These are phyloP conservation scores for Solea senegalensis DNA, from an alignment of 2,113 vertebrate genomes.

Conservation along the genomic window DNA sequence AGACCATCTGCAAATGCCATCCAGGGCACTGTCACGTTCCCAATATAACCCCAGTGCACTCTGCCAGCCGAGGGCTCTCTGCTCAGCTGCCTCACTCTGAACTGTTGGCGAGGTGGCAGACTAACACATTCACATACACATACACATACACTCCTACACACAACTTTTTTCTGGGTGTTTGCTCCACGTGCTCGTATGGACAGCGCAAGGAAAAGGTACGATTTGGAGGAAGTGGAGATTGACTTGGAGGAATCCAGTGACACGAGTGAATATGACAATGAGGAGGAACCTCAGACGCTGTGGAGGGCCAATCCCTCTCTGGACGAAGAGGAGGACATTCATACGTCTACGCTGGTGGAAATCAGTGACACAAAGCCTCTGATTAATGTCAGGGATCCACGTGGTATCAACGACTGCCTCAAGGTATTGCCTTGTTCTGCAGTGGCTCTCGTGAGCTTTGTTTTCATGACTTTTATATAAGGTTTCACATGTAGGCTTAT, in stretches of 20 bases:
- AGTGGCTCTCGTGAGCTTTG: not conserved
- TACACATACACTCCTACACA: not conserved
- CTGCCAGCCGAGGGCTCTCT: conserved; percentile 31
- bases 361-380: conserved; percentile 81
- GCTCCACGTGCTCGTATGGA: conserved; percentile 30
- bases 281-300: conserved; percentile 57
- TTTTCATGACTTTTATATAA: not conserved
- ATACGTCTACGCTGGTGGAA: conserved; percentile 73
- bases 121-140: not conserved
- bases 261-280: conserved; percentile 63
- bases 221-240: conserved; percentile 77
- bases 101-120: conserved; percentile 15
- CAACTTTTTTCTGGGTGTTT: conserved; percentile 13
- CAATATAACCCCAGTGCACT: conserved; percentile 75
- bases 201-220: conserved; percentile 65
- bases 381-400: conserved; percentile 77
- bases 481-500: not conserved
- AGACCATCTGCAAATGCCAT: conserved; percentile 80
- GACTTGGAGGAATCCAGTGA: conserved; percentile 74
- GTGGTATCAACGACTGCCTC: conserved; percentile 80
- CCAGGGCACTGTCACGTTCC: conserved; percentile 73
- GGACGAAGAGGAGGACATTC: conserved; percentile 76
- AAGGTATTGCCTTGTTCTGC: conserved; percentile 71
- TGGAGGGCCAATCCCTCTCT: conserved; percentile 72
- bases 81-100: conserved; percentile 33